Evolutionary conservation across 1,140 invertebrate species (phyloP).

Genomic region (Drosophila bifasciata): DNA sequence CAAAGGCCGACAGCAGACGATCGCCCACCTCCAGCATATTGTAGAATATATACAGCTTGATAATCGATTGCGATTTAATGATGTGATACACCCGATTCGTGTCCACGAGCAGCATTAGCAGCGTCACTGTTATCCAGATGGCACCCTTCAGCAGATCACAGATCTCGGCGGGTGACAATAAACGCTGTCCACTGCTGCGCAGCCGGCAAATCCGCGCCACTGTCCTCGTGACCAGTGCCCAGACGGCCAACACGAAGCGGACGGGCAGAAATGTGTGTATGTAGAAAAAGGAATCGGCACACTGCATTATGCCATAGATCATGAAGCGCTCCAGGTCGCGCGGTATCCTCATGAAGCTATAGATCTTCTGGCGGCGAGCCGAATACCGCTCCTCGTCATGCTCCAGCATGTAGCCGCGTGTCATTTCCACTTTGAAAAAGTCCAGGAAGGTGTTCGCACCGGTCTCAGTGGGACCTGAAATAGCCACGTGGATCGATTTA

Average conservation of each 20-base stretch:
- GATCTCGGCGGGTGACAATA: slow-evolving; percentile 95
- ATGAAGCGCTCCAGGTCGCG: slow-evolving; percentile 97
- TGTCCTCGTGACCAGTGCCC: slow-evolving; percentile 90
- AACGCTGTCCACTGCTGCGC: slow-evolving; percentile 83
- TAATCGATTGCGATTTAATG: slow-evolving; percentile 99
- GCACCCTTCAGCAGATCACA: slow-evolving; percentile 98
- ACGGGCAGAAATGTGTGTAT: slow-evolving; percentile 99
- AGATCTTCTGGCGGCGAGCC: slow-evolving; percentile 97
- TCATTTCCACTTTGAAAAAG: slow-evolving; percentile 94
- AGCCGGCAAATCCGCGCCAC: slow-evolving; percentile 90
- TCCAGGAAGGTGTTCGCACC: slow-evolving; percentile 83
- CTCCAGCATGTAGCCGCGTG: slow-evolving; percentile 95
- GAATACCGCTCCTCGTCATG: slow-evolving; percentile 97
- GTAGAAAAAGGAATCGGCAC: slow-evolving; percentile 99
- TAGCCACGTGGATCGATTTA: not conserved
- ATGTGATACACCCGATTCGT: slow-evolving; percentile 99
- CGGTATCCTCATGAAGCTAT: slow-evolving; percentile 98
- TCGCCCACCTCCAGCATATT: slow-evolving; percentile 99
- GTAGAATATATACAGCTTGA: slow-evolving; percentile 99
- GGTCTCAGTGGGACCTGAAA: slow-evolving; percentile 9
- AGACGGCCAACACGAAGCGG: slow-evolving; percentile 93
- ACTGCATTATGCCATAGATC: slow-evolving; percentile 98
- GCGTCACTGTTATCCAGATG: slow-evolving; percentile 93
- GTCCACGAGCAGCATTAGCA: slow-evolving; percentile 95
- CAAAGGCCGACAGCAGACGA: slow-evolving; percentile 97